These are phyloP conservation scores for Carassius gibelio DNA, from an alignment of 2,113 vertebrate genomes.

Conservation along the genomic window DNA sequence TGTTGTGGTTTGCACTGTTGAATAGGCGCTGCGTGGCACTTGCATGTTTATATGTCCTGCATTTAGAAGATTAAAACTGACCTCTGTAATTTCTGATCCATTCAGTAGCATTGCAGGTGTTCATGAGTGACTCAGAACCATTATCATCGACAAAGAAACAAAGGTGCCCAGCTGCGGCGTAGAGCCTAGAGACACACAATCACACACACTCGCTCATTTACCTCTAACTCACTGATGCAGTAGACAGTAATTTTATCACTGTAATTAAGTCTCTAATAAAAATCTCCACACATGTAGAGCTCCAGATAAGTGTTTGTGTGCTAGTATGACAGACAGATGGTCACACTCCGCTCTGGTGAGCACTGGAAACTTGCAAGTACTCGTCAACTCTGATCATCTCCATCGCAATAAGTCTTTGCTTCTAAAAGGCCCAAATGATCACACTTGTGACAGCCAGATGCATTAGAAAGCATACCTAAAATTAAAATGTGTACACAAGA, in stretches of 20 bases:
- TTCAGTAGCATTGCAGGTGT: conserved; percentile 20
- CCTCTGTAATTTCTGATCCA: conserved; percentile 22
- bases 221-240: conserved; percentile 50
- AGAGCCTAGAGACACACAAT: conserved; percentile 19
- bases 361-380: conserved; percentile 4
- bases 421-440: neutral
- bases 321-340: conserved; percentile 35
- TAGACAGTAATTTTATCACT: conserved; percentile 43
- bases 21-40: neutral
- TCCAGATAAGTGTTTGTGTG: conserved; percentile 23
- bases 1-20: neutral
- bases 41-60: neutral
- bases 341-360: conserved; percentile 26
- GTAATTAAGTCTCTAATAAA: conserved; percentile 42
- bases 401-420: neutral
- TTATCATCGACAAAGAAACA: conserved; percentile 31
- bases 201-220: conserved; percentile 25
- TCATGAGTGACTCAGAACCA: conserved; percentile 26
- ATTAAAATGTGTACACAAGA: neutral
- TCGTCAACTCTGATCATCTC: neutral
- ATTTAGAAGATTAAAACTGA: conserved; percentile 5
- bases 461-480: neutral
- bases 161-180: conserved; percentile 16
- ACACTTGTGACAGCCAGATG: neutral
- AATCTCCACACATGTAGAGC: conserved; percentile 11